Evolutionary conservation across 2,113 vertebrate genomes (phyloP).

Genomic region (Nesoenas mayeri): DNA sequence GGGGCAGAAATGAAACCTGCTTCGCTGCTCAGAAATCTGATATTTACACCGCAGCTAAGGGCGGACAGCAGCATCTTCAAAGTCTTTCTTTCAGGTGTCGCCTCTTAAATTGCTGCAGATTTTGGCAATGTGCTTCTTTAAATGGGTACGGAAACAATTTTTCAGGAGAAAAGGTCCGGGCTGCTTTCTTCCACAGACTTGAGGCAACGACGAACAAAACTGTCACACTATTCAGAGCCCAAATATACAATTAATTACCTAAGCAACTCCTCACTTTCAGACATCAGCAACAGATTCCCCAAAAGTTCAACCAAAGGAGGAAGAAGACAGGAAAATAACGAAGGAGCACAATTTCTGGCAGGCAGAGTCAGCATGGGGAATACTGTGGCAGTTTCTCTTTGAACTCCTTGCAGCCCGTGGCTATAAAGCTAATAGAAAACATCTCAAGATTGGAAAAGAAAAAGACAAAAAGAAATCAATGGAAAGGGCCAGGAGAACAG

Average conservation of each 20-base stretch:
- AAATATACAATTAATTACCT: neutral
- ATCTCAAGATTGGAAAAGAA: constrained; percentile 73
- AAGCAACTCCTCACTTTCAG: neutral
- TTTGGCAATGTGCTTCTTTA: neutral
- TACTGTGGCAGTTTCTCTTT: constrained; percentile 71
- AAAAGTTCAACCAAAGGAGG: neutral
- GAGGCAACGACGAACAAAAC: neutral
- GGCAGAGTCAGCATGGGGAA: constrained; percentile 22
- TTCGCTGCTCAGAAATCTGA: neutral
- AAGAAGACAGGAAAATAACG: neutral
- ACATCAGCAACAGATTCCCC: neutral
- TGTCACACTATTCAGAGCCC: neutral
- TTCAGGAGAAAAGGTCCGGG: neutral
- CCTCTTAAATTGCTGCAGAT: constrained; percentile 6
- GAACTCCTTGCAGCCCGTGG: constrained; percentile 75
- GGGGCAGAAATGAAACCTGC: neutral
- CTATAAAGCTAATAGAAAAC: constrained; percentile 81
- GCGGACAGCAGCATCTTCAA: neutral
- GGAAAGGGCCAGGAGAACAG: constrained; percentile 39
- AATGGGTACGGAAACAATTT: constrained; percentile 4
- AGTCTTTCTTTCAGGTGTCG: neutral
- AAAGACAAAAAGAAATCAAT: neutral
- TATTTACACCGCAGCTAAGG: neutral
- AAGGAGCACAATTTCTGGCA: constrained; percentile 36
- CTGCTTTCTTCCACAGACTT: neutral